These are phyloP conservation scores for Drosophila baimaii DNA, from an alignment of 1,140 invertebrate genomes.

Conservation along the genomic window DNA sequence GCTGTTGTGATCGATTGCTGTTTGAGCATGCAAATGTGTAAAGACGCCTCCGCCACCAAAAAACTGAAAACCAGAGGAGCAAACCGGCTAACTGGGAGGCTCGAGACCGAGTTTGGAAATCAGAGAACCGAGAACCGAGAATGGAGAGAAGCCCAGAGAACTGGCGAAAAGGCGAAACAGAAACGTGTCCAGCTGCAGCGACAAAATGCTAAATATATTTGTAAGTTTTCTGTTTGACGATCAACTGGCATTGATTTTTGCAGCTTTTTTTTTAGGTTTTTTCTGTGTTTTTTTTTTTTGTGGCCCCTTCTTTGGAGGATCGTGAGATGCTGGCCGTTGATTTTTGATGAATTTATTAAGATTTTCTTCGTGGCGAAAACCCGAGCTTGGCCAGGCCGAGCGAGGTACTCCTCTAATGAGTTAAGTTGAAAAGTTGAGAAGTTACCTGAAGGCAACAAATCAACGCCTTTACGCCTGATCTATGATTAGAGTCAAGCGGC, in stretches of 20 bases:
- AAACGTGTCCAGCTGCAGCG: conserved; percentile 65
- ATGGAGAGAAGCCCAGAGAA: conserved; percentile 17
- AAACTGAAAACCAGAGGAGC: conserved; percentile 34
- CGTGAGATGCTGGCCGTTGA: conserved; percentile 75
- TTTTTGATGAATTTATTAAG: conserved; percentile 82
- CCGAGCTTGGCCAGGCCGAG: conserved; percentile 7
- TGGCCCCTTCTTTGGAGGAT: conserved; percentile 48
- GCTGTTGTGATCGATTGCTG: conserved; percentile 79
- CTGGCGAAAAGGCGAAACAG: conserved; percentile 20
- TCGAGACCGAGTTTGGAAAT: conserved; percentile 28
- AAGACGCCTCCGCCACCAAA: conserved; percentile 78
- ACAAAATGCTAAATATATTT: conserved; percentile 82
- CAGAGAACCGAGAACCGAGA: conserved; percentile 19
- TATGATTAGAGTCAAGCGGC: conserved; percentile 74
- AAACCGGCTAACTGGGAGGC: conserved; percentile 51
- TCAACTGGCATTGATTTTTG: conserved; percentile 75
- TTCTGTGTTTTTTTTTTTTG: not conserved
- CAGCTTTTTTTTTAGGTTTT: conserved; percentile 8
- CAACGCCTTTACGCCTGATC: conserved; percentile 78
- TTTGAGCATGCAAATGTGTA: conserved; percentile 83
- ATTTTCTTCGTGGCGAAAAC: conserved; percentile 58
- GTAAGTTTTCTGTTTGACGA: conserved; percentile 79
- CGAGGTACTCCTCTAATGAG: conserved; percentile 67
- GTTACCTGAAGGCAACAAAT: conserved; percentile 57
- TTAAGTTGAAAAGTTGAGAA: conserved; percentile 67